Base-by-base conservation (phyloP, 2,888 invertebrate species). In the Stenodera caucasica region DNA sequence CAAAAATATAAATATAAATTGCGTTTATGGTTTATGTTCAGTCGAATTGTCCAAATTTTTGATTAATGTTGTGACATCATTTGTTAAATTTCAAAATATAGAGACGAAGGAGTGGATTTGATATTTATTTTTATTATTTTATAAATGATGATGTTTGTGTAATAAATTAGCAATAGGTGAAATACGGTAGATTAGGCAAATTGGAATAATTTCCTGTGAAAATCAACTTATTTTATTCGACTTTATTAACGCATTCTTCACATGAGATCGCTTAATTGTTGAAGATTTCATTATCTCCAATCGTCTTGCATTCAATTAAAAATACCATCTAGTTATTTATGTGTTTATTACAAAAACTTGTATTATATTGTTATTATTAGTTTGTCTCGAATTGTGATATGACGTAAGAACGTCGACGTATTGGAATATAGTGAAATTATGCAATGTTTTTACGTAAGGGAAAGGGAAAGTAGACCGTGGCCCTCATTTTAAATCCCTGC, bases 401-500 rank as follows among this genome's bases (percentile, higher is more conserved):
- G 53, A 57, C 51, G 53, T 55, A 45, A 45, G 11, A 58, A 55
- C 52, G 52, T 51, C 29, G 49, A 61, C 55, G 51, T 57, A 54
- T 53, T 23, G 58, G 66, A 67, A 63, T 67, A 65, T 57, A 23
- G 45, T 55, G 54, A 58, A 63, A 69, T 75, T 75, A 74, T 71
- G 73, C 70, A 75, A 75, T 69, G 12, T 23, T 45, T 33, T 77
- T 77, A 77, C 76, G 75, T 77, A 77, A 78, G 70, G 72, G 71
- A 77, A 77, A 78, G 74, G 76, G 78, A 78, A 78, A 78, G 78
- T 78, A 74, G 77, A 74, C 71, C 78, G 74, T 73, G 76, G 74
- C 76, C 77, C 74, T 74, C 76, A 76, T 77, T 78, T 23, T 72
- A 73, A 70, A 76, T 75, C 74, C 74, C 71, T 72, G 67, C 64